These are phyloP conservation scores for Anadara kagoshimensis DNA, from an alignment of 1,140 invertebrate genomes.

Conservation along the genomic window DNA sequence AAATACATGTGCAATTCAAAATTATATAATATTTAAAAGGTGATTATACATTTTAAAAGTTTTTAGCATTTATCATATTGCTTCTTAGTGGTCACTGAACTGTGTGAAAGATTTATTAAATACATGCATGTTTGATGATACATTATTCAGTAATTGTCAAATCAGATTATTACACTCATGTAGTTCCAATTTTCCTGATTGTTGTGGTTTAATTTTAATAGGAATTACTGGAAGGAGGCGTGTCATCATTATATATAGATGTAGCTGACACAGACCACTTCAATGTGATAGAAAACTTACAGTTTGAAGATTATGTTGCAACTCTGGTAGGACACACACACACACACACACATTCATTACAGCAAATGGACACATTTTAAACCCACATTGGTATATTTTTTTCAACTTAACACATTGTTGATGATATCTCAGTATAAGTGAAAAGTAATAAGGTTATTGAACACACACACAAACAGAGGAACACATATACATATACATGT, in stretches of 20 bases:
- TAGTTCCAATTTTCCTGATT: background rate
- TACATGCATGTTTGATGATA: background rate
- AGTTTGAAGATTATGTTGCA: constrained; percentile 38
- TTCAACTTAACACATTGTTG: background rate
- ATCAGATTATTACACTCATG: background rate
- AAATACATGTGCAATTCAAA: too few relatives aligned
- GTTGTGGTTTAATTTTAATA: constrained; percentile 24
- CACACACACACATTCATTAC: background rate
- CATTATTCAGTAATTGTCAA: background rate
- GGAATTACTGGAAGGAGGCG: constrained; percentile 38
- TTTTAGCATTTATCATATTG: background rate
- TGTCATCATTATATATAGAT: constrained; percentile 42
- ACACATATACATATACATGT: too few relatives aligned
- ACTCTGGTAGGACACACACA: constrained; percentile 39
- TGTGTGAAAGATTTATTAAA: background rate
- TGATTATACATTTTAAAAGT: too few relatives aligned
- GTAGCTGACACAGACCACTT: constrained; percentile 62
- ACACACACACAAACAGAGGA: too few relatives aligned
- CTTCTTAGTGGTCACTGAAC: background rate
- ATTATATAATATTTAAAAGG: too few relatives aligned
- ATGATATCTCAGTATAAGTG: background rate
- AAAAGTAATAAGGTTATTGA: background rate
- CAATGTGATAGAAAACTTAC: constrained; percentile 55
- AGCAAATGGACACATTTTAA: background rate
- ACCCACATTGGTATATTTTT: background rate